These are phyloP conservation scores for Dryoscopus gambensis DNA, from an alignment of 2,113 vertebrate species.

Conservation along the genomic window DNA sequence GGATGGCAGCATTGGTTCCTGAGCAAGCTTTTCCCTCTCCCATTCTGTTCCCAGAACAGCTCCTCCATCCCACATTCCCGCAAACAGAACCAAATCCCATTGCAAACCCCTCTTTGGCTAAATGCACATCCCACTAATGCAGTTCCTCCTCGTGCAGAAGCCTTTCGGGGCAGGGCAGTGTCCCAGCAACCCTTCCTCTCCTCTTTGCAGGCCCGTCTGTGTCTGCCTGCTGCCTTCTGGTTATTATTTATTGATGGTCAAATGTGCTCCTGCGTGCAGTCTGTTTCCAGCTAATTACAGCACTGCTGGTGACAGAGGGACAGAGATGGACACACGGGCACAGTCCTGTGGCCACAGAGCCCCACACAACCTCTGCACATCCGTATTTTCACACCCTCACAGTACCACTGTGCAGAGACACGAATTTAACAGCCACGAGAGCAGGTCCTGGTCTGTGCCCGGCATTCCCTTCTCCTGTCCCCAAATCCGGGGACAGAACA, in stretches of 20 bases:
- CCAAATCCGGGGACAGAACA: not conserved
- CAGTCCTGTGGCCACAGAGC: not conserved
- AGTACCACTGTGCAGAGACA: accelerated
- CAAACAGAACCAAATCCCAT: not conserved
- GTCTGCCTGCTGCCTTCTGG: not conserved
- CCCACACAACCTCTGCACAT: not conserved
- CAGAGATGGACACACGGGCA: accelerated
- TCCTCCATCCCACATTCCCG: not conserved
- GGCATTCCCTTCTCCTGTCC: accelerated
- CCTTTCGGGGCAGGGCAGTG: not conserved
- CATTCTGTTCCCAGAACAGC: not conserved
- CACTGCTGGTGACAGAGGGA: not conserved
- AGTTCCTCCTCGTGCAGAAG: not conserved
- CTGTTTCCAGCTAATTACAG: not conserved
- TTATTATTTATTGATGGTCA: not conserved
- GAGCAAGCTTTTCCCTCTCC: not conserved
- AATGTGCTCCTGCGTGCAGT: not conserved
- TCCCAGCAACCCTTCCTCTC: not conserved
- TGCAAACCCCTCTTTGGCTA: not conserved
- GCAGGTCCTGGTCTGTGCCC: not conserved
- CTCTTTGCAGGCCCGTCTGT: not conserved
- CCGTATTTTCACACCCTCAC: accelerated
- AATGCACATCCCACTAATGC: not conserved
- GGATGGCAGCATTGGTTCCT: not conserved
- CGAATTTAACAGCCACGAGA: not conserved